A percentile compares a stretch with the other conserved stretches of the same genome.
Evolutionary conservation across 2,113 vertebrate species (phyloP).

Genomic region (Callospermophilus lateralis): DNA sequence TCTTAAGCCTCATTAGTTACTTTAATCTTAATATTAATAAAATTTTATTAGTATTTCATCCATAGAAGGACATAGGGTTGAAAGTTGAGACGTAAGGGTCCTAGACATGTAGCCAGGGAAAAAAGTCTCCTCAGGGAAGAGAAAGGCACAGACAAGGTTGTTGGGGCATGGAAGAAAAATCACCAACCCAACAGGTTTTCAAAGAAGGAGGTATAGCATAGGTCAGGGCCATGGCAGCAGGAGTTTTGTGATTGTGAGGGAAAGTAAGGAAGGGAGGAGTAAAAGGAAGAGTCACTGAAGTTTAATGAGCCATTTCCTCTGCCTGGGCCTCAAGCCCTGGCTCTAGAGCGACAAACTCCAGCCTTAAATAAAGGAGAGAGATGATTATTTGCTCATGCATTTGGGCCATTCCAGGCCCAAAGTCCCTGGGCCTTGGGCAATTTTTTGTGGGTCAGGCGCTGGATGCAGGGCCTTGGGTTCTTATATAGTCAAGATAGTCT

Average conservation of each 20-base stretch:
- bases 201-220: not conserved
- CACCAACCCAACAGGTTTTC: not conserved
- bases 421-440: not conserved
- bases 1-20: conserved; percentile 27
- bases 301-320: conserved; percentile 42
- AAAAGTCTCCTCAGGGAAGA: conserved; percentile 15
- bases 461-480: not conserved
- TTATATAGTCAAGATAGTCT: not conserved
- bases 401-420: not conserved
- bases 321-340: not conserved
- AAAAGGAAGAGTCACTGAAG: conserved; percentile 40
- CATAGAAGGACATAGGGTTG: conserved; percentile 5
- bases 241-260: not conserved
- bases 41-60: conserved; percentile 24
- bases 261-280: not conserved
- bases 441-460: not conserved
- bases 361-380: conserved; percentile 17
- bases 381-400: not conserved
- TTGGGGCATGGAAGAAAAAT: not conserved
- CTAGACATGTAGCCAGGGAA: not conserved
- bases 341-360: not conserved
- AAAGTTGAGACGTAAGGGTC: conserved; percentile 23
- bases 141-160: not conserved
- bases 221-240: not conserved
- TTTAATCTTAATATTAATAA: conserved; percentile 38